A percentile compares a stretch with the other conserved stretches of the same genome.
phyloP scores from a whole-genome alignment of 2,797 vertebrate genomes.

The Hozukius guyotensis region DNA sequence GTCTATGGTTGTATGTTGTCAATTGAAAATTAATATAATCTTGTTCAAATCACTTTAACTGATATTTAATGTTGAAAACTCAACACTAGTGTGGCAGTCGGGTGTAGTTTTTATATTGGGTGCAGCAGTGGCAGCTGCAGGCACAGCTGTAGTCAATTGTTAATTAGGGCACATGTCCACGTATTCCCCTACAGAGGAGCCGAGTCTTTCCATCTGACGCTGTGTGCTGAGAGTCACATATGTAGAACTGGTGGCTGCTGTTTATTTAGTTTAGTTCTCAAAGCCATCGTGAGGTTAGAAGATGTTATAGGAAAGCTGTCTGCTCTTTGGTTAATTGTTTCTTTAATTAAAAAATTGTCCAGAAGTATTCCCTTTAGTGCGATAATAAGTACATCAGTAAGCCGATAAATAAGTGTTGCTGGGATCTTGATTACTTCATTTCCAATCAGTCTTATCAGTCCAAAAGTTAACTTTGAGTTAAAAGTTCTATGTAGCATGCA shows the following conservation, averaged over 20 bases:
- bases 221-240: background rate
- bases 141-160: slow-evolving; percentile 14
- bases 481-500: background rate
- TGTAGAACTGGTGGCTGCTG: background rate
- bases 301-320: background rate
- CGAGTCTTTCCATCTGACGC: background rate
- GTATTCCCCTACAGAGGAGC: background rate
- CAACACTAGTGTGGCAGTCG: background rate
- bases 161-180: slow-evolving; percentile 24
- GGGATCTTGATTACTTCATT: background rate
- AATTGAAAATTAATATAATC: background rate
- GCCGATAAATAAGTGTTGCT: background rate
- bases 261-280: background rate
- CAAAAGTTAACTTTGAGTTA: slow-evolving; percentile 1
- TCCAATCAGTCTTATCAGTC: background rate
- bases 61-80: background rate
- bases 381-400: background rate
- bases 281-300: background rate
- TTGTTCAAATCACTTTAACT: background rate
- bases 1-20: background rate
- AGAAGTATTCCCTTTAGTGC: background rate
- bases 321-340: background rate
- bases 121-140: slow-evolving; percentile 27
- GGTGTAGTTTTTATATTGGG: background rate
- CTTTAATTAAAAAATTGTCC: background rate